Percentiles rank a stretch among this genome's conserved stretches.
These are phyloP conservation scores for Agapetus fuscipes DNA, from an alignment of 2,888 invertebrate genomes.

Conservation along the genomic window DNA sequence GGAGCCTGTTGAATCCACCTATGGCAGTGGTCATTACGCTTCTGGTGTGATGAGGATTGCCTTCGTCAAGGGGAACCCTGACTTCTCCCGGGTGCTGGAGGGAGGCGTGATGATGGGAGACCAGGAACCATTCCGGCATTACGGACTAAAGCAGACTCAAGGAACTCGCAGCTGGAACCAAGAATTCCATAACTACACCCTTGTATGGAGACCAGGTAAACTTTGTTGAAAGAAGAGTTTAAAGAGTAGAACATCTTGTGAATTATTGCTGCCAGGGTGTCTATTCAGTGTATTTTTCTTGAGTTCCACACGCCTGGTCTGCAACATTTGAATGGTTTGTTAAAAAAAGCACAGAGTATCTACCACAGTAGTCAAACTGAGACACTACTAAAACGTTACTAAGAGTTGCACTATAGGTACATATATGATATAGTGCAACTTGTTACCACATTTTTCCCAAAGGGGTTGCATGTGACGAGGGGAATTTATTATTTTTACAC, in stretches of 20 bases:
- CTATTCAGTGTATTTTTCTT: no score
- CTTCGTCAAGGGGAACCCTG: constrained; percentile 54
- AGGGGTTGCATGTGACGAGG: no score
- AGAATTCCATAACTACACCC: constrained; percentile 56
- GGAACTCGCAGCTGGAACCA: constrained; percentile 42
- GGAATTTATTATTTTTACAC: no score
- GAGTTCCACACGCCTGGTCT: no score
- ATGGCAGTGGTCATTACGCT: constrained; percentile 48
- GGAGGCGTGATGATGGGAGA: constrained; percentile 35
- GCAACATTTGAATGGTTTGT: no score
- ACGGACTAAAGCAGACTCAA: constrained; percentile 30
- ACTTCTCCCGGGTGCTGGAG: constrained; percentile 30
- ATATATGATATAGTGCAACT: no score
- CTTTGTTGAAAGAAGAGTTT: neutral
- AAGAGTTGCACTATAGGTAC: no score
- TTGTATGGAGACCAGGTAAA: constrained; percentile 56
- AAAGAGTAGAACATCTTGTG: neutral
- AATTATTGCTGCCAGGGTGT: no score
- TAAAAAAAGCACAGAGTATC: no score
- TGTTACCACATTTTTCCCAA: no score
- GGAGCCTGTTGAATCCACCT: constrained; percentile 52
- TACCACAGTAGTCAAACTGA: no score
- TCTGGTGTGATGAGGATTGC: constrained; percentile 68
- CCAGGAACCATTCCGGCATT: constrained; percentile 36
- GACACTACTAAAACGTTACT: no score